phyloP scores from a whole-genome alignment of 2,888 invertebrate species.

The Hedya salicella region DNA sequence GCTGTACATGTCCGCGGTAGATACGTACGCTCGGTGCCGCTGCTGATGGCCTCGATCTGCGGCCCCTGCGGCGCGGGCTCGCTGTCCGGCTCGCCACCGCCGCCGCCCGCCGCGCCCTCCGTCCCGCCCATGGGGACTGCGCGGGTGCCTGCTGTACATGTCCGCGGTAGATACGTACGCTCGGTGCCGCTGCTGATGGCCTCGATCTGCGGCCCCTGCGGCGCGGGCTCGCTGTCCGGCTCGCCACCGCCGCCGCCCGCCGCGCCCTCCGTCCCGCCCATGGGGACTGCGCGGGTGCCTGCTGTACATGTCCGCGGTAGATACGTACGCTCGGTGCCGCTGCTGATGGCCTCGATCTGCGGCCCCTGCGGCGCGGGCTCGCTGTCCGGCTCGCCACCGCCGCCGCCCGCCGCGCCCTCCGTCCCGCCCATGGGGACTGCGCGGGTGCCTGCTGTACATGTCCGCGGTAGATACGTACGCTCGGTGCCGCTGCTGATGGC shows the following conservation, averaged over 20 bases:
- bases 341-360: constrained; percentile 91
- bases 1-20: too few species aligned
- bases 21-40: constrained; percentile 87
- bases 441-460: constrained; percentile 83
- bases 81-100: constrained; percentile 59
- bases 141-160: constrained; percentile 83
- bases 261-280: constrained; percentile 69
- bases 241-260: constrained; percentile 53
- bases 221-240: constrained; percentile 65
- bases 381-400: constrained; percentile 59
- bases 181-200: constrained; percentile 92
- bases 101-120: constrained; percentile 51
- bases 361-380: constrained; percentile 73
- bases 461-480: constrained; percentile 66
- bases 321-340: constrained; percentile 87
- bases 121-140: constrained; percentile 80
- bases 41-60: constrained; percentile 91
- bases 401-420: constrained; percentile 51
- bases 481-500: constrained; percentile 92
- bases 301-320: constrained; percentile 57
- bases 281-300: constrained; percentile 85
- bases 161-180: constrained; percentile 66
- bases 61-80: constrained; percentile 73
- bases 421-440: constrained; percentile 79
- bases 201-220: constrained; percentile 86